Evolutionary conservation across 2,797 vertebrate genomes (phyloP).

Genomic region (Pangasius sanitwongsei): DNA sequence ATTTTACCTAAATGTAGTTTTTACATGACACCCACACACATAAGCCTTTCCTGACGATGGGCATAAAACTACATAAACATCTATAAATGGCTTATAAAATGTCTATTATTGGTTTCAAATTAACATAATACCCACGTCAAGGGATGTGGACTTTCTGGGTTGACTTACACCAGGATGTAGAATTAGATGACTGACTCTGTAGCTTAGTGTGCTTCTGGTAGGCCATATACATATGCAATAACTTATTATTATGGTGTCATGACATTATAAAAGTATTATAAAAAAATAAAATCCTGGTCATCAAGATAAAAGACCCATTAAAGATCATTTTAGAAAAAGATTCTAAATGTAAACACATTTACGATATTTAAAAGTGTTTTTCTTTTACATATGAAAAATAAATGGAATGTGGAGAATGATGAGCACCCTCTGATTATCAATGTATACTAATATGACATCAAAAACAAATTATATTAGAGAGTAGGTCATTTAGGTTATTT

Average conservation of each 20-base stretch:
- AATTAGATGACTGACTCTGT: neutral
- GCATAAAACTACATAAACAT: neutral
- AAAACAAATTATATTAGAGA: neutral
- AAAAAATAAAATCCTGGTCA: neutral
- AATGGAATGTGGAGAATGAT: neutral
- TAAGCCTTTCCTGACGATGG: neutral
- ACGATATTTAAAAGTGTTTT: neutral
- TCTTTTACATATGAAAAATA: neutral
- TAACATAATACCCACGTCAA: neutral
- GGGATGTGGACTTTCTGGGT: neutral
- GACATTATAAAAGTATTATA: neutral
- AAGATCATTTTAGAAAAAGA: neutral
- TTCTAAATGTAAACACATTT: neutral
- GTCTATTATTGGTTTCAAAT: neutral
- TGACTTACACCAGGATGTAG: neutral
- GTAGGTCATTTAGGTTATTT: neutral
- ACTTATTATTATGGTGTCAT: neutral
- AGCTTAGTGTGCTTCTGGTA: neutral
- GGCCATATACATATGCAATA: neutral
- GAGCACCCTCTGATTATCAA: neutral
- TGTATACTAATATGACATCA: neutral
- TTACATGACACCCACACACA: neutral
- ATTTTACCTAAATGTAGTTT: neutral
- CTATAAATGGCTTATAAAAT: neutral
- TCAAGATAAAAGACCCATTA: neutral